Percentiles rank a stretch among this genome's conserved stretches.
Conservation (phyloP, 1,140 invertebrate species). For the Drosophila ironensis region DNA sequence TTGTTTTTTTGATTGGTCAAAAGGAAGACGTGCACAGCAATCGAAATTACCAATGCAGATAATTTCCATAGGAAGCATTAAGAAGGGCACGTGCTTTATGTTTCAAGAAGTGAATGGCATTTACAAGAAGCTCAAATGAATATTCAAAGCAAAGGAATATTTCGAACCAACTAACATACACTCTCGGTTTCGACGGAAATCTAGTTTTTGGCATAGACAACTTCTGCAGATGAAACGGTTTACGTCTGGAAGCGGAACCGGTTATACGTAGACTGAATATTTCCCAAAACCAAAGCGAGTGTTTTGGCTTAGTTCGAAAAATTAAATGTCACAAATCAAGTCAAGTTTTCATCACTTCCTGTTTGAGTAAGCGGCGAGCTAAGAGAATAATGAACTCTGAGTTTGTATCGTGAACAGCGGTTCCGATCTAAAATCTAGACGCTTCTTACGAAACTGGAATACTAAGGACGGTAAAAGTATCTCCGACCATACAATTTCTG, state of each 20-base stretch:
- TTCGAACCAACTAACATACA: constrained; percentile 14
- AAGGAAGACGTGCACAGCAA: constrained; percentile 19
- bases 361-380: constrained; percentile 14
- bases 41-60: constrained; percentile 21
- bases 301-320: constrained; percentile 25
- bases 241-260: constrained; percentile 51
- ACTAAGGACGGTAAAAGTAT: constrained; percentile 6
- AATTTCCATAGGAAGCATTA: constrained; percentile 4
- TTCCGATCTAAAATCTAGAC: constrained; percentile 12
- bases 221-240: constrained; percentile 36
- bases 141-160: constrained; percentile 25
- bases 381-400: constrained; percentile 30
- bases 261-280: constrained; percentile 25
- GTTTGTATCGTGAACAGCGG: background rate
- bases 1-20: constrained; percentile 23
- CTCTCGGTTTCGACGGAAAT: constrained; percentile 62
- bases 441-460: constrained; percentile 31
- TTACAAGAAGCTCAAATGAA: constrained; percentile 49
- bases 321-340: constrained; percentile 57
- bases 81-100: constrained; percentile 29
- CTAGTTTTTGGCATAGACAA: constrained; percentile 17
- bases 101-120: constrained; percentile 7
- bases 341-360: constrained; percentile 42
- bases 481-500: background rate
- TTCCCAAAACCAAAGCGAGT: constrained; percentile 22